Conservation (phyloP, 1,140 invertebrate genomes). For the Parasteatoda tepidariorum region DNA sequence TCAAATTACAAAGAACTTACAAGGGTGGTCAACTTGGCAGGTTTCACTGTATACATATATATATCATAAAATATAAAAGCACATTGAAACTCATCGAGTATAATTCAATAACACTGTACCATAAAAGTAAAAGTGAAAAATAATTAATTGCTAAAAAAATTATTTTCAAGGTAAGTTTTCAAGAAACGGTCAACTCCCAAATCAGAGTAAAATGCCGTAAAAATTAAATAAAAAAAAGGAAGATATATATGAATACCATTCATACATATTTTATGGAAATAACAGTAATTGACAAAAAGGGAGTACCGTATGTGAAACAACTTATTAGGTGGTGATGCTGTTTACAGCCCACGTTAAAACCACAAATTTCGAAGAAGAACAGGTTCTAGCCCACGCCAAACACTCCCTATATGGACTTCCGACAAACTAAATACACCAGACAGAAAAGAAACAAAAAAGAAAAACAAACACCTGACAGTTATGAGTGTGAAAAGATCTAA, state of each 20-base stretch:
- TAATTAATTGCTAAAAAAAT: too few species aligned
- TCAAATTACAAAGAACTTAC: too few species aligned
- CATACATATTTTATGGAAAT: neutral
- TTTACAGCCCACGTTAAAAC: conserved; percentile 46
- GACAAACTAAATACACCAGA: conserved; percentile 19
- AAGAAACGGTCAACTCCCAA: neutral
- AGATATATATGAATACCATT: too few species aligned
- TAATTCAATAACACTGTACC: too few species aligned
- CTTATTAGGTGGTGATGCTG: conserved; percentile 44
- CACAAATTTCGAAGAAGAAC: conserved; percentile 32
- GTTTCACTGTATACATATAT: too few species aligned
- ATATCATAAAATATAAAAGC: too few species aligned
- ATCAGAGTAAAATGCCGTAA: neutral
- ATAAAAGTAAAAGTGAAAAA: too few species aligned
- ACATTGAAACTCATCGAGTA: too few species aligned
- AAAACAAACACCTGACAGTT: neutral
- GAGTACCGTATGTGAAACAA: conserved; percentile 38
- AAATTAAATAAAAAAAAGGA: too few species aligned
- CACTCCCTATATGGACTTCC: conserved; percentile 40
- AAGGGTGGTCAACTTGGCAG: too few species aligned
- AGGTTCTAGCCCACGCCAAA: conserved; percentile 41
- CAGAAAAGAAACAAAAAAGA: neutral
- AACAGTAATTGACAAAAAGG: neutral
- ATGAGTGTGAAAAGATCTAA: too few species aligned
- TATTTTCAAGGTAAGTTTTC: neutral